These are phyloP conservation scores for Sylvietta virens DNA, from an alignment of 2,113 vertebrate genomes.

Conservation along the genomic window DNA sequence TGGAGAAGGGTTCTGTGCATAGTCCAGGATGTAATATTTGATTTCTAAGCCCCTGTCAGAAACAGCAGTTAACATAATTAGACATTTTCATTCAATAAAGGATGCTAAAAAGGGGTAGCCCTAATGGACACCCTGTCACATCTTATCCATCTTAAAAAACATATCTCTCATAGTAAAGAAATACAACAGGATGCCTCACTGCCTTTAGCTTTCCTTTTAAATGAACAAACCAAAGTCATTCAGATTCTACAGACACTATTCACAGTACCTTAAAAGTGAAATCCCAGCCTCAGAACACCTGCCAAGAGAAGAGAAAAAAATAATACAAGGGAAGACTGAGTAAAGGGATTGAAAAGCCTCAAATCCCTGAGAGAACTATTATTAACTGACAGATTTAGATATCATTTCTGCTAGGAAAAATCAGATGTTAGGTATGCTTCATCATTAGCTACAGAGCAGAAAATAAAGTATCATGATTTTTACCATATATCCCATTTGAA, in stretches of 20 bases:
- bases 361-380: neutral
- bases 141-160: neutral
- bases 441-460: conserved; percentile 19
- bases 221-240: neutral
- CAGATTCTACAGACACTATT: neutral
- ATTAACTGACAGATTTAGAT: conserved; percentile 30
- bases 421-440: neutral
- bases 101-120: neutral
- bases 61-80: conserved; percentile 3
- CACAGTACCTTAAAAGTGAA: neutral
- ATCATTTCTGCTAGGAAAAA: conserved; percentile 15
- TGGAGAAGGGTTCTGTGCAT: neutral
- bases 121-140: conserved; percentile 25
- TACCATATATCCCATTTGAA: neutral
- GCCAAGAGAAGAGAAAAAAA: conserved; percentile 36
- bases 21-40: neutral
- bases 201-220: neutral
- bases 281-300: conserved; percentile 24
- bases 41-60: conserved; percentile 5
- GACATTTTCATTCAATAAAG: conserved; percentile 18
- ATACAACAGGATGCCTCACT: neutral
- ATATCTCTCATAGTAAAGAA: neutral
- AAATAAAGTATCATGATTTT: neutral
- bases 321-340: neutral
- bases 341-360: conserved; percentile 19